A percentile compares a stretch with the other conserved stretches of the same genome.
These are phyloP conservation scores for Dinocampus coccinellae DNA, from an alignment of 2,888 invertebrate genomes.

Conservation along the genomic window DNA sequence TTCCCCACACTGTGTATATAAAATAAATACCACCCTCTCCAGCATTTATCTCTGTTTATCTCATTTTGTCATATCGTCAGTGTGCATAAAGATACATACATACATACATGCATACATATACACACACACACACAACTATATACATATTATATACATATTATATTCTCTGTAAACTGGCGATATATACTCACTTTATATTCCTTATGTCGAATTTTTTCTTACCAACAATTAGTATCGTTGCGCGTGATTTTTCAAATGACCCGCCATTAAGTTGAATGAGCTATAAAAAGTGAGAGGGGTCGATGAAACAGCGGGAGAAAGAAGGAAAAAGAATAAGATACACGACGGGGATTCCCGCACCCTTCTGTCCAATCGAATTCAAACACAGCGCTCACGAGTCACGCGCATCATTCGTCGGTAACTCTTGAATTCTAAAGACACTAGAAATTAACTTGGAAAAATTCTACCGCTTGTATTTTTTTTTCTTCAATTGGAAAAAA, in stretches of 20 bases:
- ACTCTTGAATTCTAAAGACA: neutral
- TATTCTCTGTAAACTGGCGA: too few relatives aligned
- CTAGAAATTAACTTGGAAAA: neutral
- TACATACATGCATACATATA: too few relatives aligned
- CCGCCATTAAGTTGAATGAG: neutral
- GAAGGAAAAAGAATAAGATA: neutral
- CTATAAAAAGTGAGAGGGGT: too few relatives aligned
- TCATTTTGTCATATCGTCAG: constrained; percentile 22
- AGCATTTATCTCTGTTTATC: constrained; percentile 15
- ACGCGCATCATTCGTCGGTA: neutral
- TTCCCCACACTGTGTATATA: constrained; percentile 36
- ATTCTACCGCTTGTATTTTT: too few relatives aligned
- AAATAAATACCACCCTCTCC: neutral
- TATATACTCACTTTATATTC: neutral
- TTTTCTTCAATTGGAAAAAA: too few relatives aligned
- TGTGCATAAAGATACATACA: too few relatives aligned
- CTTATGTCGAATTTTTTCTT: constrained; percentile 3
- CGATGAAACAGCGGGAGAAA: neutral
- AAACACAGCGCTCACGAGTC: neutral
- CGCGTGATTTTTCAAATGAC: constrained; percentile 32
- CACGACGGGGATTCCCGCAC: neutral
- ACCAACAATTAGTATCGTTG: constrained; percentile 32
- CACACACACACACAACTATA: too few relatives aligned
- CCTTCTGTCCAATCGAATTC: neutral
- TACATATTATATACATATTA: too few relatives aligned